Evolutionary conservation across 2,797 vertebrate genomes (phyloP).

Genomic region (Chelon labrosus): DNA sequence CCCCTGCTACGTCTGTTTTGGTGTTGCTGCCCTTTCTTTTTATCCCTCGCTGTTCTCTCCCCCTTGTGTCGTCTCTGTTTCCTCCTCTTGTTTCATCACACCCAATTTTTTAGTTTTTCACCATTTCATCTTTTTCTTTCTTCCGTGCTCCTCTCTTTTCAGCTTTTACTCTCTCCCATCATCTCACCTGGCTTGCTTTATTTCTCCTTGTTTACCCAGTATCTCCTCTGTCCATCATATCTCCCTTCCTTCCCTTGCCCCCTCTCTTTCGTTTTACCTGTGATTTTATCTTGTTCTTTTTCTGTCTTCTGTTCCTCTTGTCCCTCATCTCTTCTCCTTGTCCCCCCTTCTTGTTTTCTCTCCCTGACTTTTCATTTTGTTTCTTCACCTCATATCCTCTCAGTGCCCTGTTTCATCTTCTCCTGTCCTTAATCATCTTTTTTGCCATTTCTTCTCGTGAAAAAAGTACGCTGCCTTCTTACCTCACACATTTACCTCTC

Average conservation of each 20-base stretch:
- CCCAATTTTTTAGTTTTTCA: not conserved
- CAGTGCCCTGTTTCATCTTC: not conserved
- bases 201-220: not conserved
- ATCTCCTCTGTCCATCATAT: not conserved
- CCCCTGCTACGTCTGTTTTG: not conserved
- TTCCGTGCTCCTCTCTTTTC: not conserved
- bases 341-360: no score
- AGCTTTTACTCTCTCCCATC: not conserved
- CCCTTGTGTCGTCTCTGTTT: not conserved
- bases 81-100: not conserved
- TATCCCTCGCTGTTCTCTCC: not conserved
- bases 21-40: not conserved
- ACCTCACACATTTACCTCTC: not conserved
- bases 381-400: not conserved
- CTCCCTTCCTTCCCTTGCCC: no score
- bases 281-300: not conserved
- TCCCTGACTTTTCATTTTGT: not conserved
- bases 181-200: not conserved
- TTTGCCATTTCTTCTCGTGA: no score
- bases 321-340: not conserved
- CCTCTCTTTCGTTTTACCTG: no score
- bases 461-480: not conserved
- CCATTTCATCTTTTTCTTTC: not conserved
- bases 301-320: not conserved
- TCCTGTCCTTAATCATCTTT: no score